A percentile compares a stretch with the other conserved stretches of the same genome.
Conservation (phyloP, 2,113 vertebrate species). For the Bubalus kerabau region DNA sequence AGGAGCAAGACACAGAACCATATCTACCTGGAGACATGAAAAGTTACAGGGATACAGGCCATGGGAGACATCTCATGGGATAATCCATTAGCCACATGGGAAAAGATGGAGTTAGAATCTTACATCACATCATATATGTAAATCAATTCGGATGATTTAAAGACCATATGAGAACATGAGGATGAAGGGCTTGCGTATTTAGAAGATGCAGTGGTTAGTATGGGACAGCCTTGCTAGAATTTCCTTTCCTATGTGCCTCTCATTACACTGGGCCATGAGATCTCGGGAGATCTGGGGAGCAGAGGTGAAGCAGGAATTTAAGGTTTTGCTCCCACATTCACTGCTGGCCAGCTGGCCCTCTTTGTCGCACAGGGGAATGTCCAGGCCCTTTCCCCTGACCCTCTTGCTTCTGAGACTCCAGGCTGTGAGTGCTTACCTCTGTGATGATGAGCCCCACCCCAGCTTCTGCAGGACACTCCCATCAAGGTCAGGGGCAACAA, state of each 20-base stretch:
- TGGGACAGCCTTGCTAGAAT: no score
- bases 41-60: no score
- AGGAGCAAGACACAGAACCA: neutral
- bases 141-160: accelerated
- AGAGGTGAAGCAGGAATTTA: neutral
- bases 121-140: neutral
- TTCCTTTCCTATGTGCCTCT: neutral
- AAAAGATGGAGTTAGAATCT: neutral
- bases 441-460: accelerated
- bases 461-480: neutral
- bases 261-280: accelerated
- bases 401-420: neutral
- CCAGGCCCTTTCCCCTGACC: neutral
- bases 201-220: neutral
- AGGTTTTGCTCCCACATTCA: neutral
- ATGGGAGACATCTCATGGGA: neutral
- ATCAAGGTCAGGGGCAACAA: neutral
- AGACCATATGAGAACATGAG: neutral
- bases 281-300: neutral
- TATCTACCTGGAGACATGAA: neutral
- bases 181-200: neutral
- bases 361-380: accelerated
- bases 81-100: neutral
- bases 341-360: neutral
- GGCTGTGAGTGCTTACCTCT: neutral